Evolutionary conservation across 1,140 invertebrate genomes (phyloP).

Genomic region (Idris sp.): DNA sequence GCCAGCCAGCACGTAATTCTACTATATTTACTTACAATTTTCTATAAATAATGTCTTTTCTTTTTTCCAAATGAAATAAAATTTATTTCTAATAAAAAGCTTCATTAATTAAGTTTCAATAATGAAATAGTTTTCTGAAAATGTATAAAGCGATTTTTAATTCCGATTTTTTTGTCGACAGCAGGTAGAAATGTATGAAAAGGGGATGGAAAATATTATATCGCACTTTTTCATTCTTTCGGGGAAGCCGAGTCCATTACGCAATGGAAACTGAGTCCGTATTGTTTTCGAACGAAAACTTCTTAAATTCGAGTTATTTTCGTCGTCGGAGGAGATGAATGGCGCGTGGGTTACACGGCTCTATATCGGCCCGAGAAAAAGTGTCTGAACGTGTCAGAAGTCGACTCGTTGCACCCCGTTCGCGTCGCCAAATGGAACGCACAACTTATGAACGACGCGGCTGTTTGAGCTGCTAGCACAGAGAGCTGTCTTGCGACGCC

Average conservation of each 20-base stretch:
- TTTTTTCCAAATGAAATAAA: too few species aligned
- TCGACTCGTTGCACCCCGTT: conserved; percentile 48
- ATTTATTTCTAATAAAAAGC: too few species aligned
- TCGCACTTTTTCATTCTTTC: conserved; percentile 40
- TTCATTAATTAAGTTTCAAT: too few species aligned
- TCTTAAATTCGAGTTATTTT: conserved; percentile 76
- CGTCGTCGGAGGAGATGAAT: conserved; percentile 71
- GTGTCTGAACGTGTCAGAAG: conserved; percentile 64
- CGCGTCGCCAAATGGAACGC: conserved; percentile 64
- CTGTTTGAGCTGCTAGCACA: conserved; percentile 59
- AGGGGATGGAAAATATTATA: conserved; percentile 49
- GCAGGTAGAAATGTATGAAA: conserved; percentile 26
- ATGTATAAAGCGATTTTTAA: too few species aligned
- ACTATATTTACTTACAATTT: too few species aligned
- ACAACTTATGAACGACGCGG: conserved; percentile 67
- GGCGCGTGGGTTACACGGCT: conserved; percentile 69
- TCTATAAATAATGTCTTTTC: too few species aligned
- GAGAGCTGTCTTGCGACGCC: conserved; percentile 72
- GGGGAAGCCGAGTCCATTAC: conserved; percentile 58
- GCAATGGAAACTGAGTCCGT: conserved; percentile 66
- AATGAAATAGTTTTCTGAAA: too few species aligned
- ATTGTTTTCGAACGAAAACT: conserved; percentile 72
- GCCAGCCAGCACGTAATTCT: too few species aligned
- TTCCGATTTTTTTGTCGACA: background rate
- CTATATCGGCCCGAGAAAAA: conserved; percentile 63